Conservation (phyloP, 35 echinoderm and acorn worm species). For the Lytechinus pictus region DNA sequence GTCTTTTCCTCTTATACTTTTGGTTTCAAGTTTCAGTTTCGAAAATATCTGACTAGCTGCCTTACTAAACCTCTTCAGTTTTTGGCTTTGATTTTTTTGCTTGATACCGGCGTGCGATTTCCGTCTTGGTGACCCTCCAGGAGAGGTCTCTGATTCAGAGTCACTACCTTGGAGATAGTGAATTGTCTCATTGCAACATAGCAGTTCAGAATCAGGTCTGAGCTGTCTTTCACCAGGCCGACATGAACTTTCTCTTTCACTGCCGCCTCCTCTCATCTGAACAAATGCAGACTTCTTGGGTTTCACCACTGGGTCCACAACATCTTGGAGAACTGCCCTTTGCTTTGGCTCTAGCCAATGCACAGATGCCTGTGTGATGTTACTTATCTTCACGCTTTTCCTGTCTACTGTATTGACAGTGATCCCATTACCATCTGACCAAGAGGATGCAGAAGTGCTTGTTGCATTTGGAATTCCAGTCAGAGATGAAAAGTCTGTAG, state of each 20-base stretch:
- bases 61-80: constrained; percentile 32
- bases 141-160: constrained; percentile 5
- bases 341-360: constrained; percentile 48
- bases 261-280: not conserved
- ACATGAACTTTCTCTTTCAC: not conserved
- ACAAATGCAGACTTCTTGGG: constrained; percentile 9
- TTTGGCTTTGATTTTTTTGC: not conserved
- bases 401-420: constrained; percentile 25
- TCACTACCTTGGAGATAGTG: constrained; percentile 47
- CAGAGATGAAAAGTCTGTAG: constrained; percentile 21
- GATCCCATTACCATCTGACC: not conserved
- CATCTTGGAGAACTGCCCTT: constrained; percentile 31
- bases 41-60: constrained; percentile 29
- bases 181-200: constrained; percentile 43
- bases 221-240: not conserved
- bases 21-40: not conserved
- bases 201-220: not conserved
- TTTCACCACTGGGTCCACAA: not conserved
- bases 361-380: constrained; percentile 21
- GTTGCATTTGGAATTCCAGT: not conserved
- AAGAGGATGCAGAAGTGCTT: not conserved
- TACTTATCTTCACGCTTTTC: not conserved
- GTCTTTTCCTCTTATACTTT: constrained; percentile 24
- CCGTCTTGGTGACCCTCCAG: constrained; percentile 15
- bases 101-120: not conserved